Conservation (phyloP, 2,113 vertebrate genomes). For the Alouatta palliata region DNA sequence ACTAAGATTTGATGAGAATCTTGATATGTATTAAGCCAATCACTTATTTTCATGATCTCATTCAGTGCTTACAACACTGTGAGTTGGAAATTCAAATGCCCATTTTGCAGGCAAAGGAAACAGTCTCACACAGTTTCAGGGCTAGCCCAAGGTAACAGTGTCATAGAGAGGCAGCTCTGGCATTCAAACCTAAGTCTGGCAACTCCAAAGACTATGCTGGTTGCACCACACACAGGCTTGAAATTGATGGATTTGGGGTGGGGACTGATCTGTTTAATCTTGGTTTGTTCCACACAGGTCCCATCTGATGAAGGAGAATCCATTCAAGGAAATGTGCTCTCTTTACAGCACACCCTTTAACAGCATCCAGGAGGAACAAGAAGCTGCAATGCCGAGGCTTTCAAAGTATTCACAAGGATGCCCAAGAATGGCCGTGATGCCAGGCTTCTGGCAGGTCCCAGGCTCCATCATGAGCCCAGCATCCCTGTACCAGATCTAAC, state of each 20-base stretch:
- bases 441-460: not conserved
- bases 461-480: not conserved
- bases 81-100: not conserved
- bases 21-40: rapidly evolving
- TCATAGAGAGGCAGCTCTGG: not conserved
- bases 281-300: not conserved
- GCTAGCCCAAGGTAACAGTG: not conserved
- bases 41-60: not conserved
- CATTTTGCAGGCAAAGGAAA: not conserved
- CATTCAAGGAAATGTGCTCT: not conserved
- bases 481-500: not conserved
- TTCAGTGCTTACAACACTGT: not conserved
- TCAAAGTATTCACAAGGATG: not conserved
- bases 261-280: not conserved
- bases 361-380: not conserved
- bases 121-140: not conserved
- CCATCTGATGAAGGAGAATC: not conserved
- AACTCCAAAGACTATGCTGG: not conserved
- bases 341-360: not conserved
- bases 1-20: not conserved
- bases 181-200: not conserved
- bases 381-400: not conserved
- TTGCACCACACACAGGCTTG: not conserved
- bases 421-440: not conserved
- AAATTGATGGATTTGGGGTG: not conserved